Evolutionary conservation across 2,797 vertebrate genomes (phyloP).

Genomic region (Eleutherodactylus coqui): DNA sequence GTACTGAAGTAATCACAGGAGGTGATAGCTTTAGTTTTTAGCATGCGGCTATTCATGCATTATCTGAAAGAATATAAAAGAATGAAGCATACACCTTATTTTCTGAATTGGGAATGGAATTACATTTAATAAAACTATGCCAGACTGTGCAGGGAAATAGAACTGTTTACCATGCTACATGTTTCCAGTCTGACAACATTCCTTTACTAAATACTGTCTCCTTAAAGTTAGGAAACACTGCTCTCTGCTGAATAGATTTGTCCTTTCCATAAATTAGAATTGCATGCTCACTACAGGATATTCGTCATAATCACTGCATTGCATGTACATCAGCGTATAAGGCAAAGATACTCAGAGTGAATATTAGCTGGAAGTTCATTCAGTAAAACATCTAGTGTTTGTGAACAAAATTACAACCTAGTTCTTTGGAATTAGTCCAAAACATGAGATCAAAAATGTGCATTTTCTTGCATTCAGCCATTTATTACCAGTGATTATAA

Average conservation of each 20-base stretch:
- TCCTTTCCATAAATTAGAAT: conserved; percentile 21
- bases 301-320: conserved; percentile 28
- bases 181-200: not conserved
- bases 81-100: not conserved
- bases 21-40: not conserved
- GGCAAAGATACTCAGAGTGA: not conserved
- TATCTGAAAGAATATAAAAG: not conserved
- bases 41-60: not conserved
- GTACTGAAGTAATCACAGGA: not conserved
- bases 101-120: not conserved
- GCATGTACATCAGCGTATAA: conserved; percentile 8
- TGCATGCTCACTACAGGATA: conserved; percentile 11
- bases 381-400: conserved; percentile 17
- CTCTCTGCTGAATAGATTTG: conserved; percentile 42
- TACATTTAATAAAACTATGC: not conserved
- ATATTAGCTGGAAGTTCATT: conserved; percentile 31
- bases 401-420: conserved; percentile 34
- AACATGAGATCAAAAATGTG: conserved; percentile 7
- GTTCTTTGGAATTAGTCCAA: conserved; percentile 16
- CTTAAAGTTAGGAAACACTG: conserved; percentile 36
- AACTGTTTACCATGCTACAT: not conserved
- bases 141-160: not conserved
- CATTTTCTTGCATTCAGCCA: conserved; percentile 36
- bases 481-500: conserved; percentile 41
- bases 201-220: not conserved